These are phyloP conservation scores for Noturus placidus DNA, from an alignment of 2,113 vertebrate genomes.

Conservation along the genomic window DNA sequence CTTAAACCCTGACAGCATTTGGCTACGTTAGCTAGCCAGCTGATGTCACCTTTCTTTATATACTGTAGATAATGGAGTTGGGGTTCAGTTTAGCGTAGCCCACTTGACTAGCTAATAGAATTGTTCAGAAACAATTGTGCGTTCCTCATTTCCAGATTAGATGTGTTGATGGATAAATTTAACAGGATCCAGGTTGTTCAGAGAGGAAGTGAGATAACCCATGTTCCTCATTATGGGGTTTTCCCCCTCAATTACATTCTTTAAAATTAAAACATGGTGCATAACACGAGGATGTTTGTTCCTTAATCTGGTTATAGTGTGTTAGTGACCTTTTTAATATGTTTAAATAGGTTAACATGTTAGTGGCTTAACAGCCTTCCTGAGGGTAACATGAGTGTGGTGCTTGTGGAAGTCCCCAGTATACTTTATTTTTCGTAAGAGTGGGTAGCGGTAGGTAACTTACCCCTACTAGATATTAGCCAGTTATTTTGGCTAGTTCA, in stretches of 20 bases:
- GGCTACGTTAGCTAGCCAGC: background rate
- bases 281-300: background rate
- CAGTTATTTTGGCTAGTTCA: background rate
- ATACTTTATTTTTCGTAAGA: background rate
- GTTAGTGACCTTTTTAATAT: background rate
- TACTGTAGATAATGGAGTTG: background rate
- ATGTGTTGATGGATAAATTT: background rate
- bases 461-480: background rate
- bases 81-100: background rate
- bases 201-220: background rate
- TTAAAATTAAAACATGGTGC: background rate
- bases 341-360: background rate
- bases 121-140: background rate
- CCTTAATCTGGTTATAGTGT: background rate
- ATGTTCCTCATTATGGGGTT: background rate
- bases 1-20: background rate
- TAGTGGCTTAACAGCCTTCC: background rate
- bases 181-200: background rate
- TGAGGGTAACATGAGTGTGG: background rate
- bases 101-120: background rate
- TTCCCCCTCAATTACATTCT: background rate
- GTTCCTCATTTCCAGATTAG: background rate
- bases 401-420: background rate
- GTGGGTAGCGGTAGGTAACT: too few relatives aligned
- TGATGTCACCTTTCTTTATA: background rate